A percentile compares a stretch with the other conserved stretches of the same genome.
Conservation (phyloP, 2,888 invertebrate species). For the Caenorhabditis doughertyi region DNA sequence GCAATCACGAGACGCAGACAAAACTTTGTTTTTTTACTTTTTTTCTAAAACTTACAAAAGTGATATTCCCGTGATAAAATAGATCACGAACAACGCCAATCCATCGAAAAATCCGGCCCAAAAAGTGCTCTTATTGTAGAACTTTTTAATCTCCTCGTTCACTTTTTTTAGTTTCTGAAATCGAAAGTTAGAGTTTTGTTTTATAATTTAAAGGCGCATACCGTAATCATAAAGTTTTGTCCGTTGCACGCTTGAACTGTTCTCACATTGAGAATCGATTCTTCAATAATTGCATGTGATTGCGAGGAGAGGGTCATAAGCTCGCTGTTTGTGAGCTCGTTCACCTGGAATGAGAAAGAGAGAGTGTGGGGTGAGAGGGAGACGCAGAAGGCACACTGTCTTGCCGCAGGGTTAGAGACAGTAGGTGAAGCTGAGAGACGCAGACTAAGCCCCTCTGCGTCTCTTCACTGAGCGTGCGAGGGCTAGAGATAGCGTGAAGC, state of each 20-base stretch:
- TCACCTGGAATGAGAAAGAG: slow-evolving; percentile 28
- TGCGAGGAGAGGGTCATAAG: slow-evolving; percentile 56
- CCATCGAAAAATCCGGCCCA: slow-evolving; percentile 75
- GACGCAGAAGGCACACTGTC: too few relatives aligned
- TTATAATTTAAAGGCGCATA: neutral
- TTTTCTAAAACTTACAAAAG: slow-evolving; percentile 68
- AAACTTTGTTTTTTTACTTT: too few relatives aligned
- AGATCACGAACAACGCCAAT: slow-evolving; percentile 65
- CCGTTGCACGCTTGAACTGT: slow-evolving; percentile 74
- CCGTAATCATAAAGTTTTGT: slow-evolving; percentile 69
- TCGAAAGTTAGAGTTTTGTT: neutral
- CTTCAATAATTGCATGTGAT: slow-evolving; percentile 67
- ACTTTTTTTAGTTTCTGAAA: slow-evolving; percentile 53
- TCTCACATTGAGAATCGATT: slow-evolving; percentile 70
- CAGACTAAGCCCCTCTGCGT: too few relatives aligned
- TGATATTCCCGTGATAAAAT: slow-evolving; percentile 67
- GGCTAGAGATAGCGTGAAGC: too few relatives aligned
- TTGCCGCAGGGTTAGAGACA: neutral
- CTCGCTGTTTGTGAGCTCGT: slow-evolving; percentile 50
- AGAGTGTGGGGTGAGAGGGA: too few relatives aligned
- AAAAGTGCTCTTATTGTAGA: slow-evolving; percentile 61
- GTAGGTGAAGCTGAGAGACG: neutral
- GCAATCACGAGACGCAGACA: too few relatives aligned
- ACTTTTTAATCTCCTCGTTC: slow-evolving; percentile 46
- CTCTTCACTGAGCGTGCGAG: too few relatives aligned